Evolutionary conservation across 2,797 vertebrate species (phyloP).

Genomic region (Dermochelys coriacea): DNA sequence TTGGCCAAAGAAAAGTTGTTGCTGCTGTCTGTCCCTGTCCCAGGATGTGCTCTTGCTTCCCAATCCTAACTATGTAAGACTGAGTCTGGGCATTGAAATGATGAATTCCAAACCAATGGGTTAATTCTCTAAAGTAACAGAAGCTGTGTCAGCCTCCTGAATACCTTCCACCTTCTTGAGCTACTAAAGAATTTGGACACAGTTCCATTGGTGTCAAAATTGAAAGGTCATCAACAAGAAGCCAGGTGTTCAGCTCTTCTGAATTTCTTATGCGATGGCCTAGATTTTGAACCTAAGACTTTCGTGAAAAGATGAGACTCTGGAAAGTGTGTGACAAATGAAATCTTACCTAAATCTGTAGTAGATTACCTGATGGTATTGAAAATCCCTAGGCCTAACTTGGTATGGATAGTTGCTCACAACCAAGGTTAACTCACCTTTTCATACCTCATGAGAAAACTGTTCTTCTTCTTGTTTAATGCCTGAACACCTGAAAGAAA

Average conservation of each 20-base stretch:
- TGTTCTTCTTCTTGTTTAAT: neutral
- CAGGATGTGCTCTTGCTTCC: neutral
- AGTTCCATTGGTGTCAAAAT: neutral
- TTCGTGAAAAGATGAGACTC: neutral
- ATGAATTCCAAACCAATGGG: neutral
- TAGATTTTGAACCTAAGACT: neutral
- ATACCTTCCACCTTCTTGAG: neutral
- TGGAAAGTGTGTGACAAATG: neutral
- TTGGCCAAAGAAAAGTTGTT: neutral
- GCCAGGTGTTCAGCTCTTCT: neutral
- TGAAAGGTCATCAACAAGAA: neutral
- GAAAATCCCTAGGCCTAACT: conserved; percentile 10
- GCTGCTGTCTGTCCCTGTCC: neutral
- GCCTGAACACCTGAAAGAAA: neutral
- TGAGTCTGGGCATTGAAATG: neutral
- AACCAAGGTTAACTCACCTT: neutral
- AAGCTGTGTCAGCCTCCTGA: neutral
- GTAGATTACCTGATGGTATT: neutral
- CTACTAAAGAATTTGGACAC: neutral
- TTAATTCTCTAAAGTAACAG: neutral
- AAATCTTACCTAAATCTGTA: neutral
- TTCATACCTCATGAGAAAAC: neutral
- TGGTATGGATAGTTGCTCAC: neutral
- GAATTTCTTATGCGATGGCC: neutral
- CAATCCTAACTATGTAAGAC: neutral